Evolutionary conservation across 2,888 invertebrate genomes (phyloP).

Genomic region (Taphrorychus bicolor): DNA sequence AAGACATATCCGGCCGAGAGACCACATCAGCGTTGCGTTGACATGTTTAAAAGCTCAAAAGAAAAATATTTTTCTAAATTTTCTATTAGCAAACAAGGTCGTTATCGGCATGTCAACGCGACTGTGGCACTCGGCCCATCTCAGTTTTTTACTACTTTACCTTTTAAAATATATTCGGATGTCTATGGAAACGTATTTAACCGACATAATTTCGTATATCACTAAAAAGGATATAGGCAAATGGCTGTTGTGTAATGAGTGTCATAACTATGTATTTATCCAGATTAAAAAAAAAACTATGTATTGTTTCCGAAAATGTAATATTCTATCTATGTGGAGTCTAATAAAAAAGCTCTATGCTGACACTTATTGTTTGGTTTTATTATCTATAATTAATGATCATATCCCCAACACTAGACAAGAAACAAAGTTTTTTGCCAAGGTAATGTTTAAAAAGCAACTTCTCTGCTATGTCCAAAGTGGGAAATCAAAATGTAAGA

Average conservation of each 20-base stretch:
- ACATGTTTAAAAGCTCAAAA: constrained; percentile 52
- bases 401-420: too few relatives aligned
- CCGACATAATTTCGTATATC: constrained; percentile 41
- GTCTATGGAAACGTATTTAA: constrained; percentile 48
- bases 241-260: constrained; percentile 59
- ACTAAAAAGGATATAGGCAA: constrained; percentile 37
- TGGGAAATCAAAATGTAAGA: too few relatives aligned
- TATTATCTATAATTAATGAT: too few relatives aligned
- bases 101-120: constrained; percentile 59
- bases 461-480: too few relatives aligned
- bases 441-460: too few relatives aligned
- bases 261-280: constrained; percentile 53
- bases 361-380: constrained; percentile 46
- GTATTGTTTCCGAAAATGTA: constrained; percentile 55
- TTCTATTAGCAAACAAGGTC: constrained; percentile 57
- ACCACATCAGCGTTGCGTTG: constrained; percentile 55
- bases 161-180: constrained; percentile 50
- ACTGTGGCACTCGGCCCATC: constrained; percentile 52
- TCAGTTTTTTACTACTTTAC: constrained; percentile 58
- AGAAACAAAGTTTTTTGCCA: too few relatives aligned
- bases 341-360: constrained; percentile 56
- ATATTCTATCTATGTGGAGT: constrained; percentile 57
- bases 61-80: constrained; percentile 58
- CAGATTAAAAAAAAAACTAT: constrained; percentile 53
- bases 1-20: constrained; percentile 59